These are phyloP conservation scores for Centropristis striata DNA, from an alignment of 2,113 vertebrate species.

Conservation along the genomic window DNA sequence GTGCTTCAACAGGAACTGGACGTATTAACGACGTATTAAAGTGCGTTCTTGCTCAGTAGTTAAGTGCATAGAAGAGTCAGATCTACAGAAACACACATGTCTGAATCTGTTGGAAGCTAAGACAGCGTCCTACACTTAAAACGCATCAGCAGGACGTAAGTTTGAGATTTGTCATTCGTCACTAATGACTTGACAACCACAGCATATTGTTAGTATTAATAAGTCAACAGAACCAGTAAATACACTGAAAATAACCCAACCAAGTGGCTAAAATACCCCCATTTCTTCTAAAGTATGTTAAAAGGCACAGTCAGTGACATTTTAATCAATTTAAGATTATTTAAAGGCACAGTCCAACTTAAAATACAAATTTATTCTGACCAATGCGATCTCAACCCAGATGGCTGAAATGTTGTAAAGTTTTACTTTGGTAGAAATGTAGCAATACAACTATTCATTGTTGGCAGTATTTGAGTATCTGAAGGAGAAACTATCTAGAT, in stretches of 20 bases:
- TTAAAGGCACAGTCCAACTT: constrained; percentile 32
- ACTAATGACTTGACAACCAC: background rate
- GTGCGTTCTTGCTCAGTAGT: constrained; percentile 85
- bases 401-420: background rate
- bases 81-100: constrained; percentile 15
- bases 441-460: background rate
- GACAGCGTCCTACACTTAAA: constrained; percentile 17
- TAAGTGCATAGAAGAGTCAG: constrained; percentile 73
- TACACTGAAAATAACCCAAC: background rate
- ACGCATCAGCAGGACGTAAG: constrained; percentile 10
- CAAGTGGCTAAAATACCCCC: constrained; percentile 8
- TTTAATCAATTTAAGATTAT: background rate
- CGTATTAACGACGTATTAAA: constrained; percentile 70
- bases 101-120: constrained; percentile 30
- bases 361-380: constrained; percentile 16
- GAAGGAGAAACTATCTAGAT: background rate
- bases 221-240: constrained; percentile 3
- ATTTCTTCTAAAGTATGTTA: constrained; percentile 1
- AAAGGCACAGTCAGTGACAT: constrained; percentile 56
- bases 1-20: constrained; percentile 70
- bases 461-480: background rate
- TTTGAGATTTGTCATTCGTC: background rate
- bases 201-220: constrained; percentile 15
- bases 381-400: background rate
- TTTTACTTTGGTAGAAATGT: background rate